phyloP scores from a whole-genome alignment of 2,888 invertebrate species.

The Ormyrus labotus region DNA sequence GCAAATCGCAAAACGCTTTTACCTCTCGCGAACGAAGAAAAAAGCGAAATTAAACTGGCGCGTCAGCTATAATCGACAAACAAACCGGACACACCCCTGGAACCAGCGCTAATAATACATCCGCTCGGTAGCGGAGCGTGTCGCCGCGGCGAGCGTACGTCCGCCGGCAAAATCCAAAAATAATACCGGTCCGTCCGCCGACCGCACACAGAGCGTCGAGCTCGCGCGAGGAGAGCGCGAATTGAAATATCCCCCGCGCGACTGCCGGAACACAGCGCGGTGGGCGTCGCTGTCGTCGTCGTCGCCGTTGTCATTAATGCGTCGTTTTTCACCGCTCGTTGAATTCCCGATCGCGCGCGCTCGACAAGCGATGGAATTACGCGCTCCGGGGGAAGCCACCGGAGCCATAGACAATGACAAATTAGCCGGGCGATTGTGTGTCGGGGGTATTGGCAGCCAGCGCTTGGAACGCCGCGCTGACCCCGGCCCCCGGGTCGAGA shows the following conservation, averaged over 20 bases:
- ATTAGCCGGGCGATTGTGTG: conserved; percentile 50
- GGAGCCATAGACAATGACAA: conserved; percentile 51
- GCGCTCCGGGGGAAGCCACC: background rate
- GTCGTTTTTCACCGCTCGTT: conserved; percentile 56
- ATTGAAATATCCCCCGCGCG: conserved; percentile 42
- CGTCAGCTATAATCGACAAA: background rate
- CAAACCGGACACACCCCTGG: no score
- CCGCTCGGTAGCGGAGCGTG: conserved; percentile 4
- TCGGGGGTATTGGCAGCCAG: conserved; percentile 36
- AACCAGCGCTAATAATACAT: conserved; percentile 18
- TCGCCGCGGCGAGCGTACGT: background rate
- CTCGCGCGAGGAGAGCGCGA: background rate
- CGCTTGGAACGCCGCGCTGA: background rate
- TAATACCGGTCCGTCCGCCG: conserved; percentile 7
- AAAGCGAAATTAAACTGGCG: background rate
- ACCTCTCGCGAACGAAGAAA: no score
- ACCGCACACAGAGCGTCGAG: background rate
- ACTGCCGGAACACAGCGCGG: background rate
- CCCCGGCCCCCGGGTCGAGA: background rate
- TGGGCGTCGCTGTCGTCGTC: background rate
- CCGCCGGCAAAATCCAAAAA: conserved; percentile 35
- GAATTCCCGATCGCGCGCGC: conserved; percentile 29
- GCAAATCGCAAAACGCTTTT: no score
- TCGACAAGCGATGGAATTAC: conserved; percentile 50
- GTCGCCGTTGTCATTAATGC: conserved; percentile 47